Evolutionary conservation across 2,888 invertebrate genomes (phyloP).

Genomic region (Euphydryas editha): DNA sequence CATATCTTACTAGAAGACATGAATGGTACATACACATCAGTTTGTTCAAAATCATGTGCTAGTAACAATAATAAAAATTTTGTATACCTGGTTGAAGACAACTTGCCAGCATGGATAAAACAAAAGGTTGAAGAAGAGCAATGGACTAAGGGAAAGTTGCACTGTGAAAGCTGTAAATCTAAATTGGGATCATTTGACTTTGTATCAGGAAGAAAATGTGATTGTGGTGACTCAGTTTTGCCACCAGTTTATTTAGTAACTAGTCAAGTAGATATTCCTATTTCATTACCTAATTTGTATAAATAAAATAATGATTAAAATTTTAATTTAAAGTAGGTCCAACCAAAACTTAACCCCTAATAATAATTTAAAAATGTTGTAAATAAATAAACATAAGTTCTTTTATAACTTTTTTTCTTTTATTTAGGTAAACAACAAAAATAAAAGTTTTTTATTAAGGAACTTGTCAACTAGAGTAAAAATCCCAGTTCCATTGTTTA

Average conservation of each 20-base stretch:
- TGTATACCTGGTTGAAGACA: conserved; percentile 83
- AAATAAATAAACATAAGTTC: too few species aligned
- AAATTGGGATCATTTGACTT: conserved; percentile 88
- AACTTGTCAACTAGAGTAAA: too few species aligned
- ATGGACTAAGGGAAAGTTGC: conserved; percentile 87
- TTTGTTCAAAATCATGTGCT: conserved; percentile 56
- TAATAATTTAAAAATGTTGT: too few species aligned
- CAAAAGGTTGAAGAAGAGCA: conserved; percentile 78
- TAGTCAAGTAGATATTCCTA: conserved; percentile 85
- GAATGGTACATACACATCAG: conserved; percentile 43
- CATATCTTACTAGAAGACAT: conserved; percentile 59
- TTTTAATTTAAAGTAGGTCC: background rate
- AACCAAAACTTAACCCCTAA: background rate
- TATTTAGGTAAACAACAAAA: too few species aligned
- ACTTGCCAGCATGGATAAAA: conserved; percentile 83
- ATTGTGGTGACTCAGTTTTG: conserved; percentile 79
- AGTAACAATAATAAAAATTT: conserved; percentile 64
- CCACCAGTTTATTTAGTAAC: conserved; percentile 85
- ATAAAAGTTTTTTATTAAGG: too few species aligned
- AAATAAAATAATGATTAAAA: background rate
- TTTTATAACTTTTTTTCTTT: too few species aligned
- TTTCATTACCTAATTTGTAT: conserved; percentile 43
- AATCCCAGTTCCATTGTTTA: too few species aligned
- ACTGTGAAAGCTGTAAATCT: conserved; percentile 84
- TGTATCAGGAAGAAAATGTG: conserved; percentile 85